Evolutionary conservation across 2,888 invertebrate genomes (phyloP).

Genomic region (Perdita meconis): DNA sequence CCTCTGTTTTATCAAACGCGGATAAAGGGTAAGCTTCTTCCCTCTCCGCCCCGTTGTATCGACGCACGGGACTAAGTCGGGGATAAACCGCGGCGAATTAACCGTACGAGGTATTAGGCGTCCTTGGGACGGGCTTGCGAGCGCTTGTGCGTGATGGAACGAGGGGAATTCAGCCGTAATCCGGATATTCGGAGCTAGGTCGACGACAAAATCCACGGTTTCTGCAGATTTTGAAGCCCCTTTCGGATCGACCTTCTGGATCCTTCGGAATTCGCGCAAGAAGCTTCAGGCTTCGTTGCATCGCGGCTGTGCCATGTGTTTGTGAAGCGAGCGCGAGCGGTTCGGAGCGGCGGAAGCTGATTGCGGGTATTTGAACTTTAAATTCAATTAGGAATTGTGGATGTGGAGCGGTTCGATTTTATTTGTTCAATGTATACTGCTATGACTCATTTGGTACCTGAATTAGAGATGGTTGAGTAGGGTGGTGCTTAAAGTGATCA

Average conservation of each 20-base stretch:
- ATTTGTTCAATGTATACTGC: too few species aligned
- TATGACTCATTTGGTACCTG: too few species aligned
- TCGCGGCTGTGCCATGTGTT: background rate
- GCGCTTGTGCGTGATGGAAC: background rate
- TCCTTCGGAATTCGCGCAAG: background rate
- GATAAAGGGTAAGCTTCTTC: conserved; percentile 47
- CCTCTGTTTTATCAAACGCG: conserved; percentile 53
- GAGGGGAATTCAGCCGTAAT: conserved; percentile 14
- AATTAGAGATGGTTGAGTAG: too few species aligned
- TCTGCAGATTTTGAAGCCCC: background rate
- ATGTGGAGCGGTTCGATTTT: too few species aligned
- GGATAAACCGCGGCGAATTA: conserved; percentile 40
- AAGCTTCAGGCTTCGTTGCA: background rate
- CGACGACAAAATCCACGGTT: background rate
- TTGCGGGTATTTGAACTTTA: too few species aligned
- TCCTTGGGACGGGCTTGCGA: background rate
- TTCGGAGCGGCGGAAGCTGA: too few species aligned
- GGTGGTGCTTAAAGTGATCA: too few species aligned
- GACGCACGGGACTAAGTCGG: conserved; percentile 54
- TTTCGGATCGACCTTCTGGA: background rate
- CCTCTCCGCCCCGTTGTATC: conserved; percentile 11
- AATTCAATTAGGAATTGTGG: too few species aligned
- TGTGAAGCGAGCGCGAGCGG: too few species aligned
- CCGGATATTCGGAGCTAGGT: conserved; percentile 7
- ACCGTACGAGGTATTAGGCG: conserved; percentile 7